phyloP scores from a whole-genome alignment of 1,140 invertebrate genomes.

The Drosophila rhopaloa region DNA sequence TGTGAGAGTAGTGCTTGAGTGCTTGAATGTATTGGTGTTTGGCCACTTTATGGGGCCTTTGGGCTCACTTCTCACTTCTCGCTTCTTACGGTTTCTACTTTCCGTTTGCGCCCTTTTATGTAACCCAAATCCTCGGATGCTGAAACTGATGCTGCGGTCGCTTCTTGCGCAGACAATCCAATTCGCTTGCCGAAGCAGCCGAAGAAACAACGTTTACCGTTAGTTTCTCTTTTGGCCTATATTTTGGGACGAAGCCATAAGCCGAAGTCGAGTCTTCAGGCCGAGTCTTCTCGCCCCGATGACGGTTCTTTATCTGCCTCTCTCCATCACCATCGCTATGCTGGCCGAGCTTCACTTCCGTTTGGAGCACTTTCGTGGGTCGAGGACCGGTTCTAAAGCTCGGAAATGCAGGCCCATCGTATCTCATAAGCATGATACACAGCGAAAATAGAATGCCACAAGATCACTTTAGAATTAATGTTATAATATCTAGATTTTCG shows the following conservation, averaged over 20 bases:
- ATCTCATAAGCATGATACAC: neutral
- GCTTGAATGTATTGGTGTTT: conserved; percentile 9
- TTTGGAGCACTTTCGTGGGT: conserved; percentile 65
- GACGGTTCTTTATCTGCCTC: conserved; percentile 61
- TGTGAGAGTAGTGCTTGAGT: conserved; percentile 16
- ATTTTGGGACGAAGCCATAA: conserved; percentile 50
- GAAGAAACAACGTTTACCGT: conserved; percentile 69
- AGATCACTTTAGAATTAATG: neutral
- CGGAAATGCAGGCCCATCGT: conserved; percentile 48
- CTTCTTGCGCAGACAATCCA: conserved; percentile 36
- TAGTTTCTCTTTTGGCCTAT: conserved; percentile 84
- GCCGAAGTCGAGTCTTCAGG: conserved; percentile 25
- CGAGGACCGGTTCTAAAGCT: conserved; percentile 65
- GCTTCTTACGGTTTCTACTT: conserved; percentile 77
- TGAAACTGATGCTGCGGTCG: conserved; percentile 42
- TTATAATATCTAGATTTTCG: no score
- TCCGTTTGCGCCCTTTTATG: conserved; percentile 82
- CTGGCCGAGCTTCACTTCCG: conserved; percentile 53
- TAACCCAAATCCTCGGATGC: conserved; percentile 73
- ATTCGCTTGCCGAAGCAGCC: conserved; percentile 26
- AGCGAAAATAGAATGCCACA: neutral
- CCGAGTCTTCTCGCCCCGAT: conserved; percentile 38
- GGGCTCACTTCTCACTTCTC: conserved; percentile 27
- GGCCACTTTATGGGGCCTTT: conserved; percentile 10
- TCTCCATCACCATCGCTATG: conserved; percentile 21